Evolutionary conservation across 2,888 invertebrate species (phyloP), one percentile per base, ranked within the genome.

Genomic region (Heliconius hortense): DNA sequence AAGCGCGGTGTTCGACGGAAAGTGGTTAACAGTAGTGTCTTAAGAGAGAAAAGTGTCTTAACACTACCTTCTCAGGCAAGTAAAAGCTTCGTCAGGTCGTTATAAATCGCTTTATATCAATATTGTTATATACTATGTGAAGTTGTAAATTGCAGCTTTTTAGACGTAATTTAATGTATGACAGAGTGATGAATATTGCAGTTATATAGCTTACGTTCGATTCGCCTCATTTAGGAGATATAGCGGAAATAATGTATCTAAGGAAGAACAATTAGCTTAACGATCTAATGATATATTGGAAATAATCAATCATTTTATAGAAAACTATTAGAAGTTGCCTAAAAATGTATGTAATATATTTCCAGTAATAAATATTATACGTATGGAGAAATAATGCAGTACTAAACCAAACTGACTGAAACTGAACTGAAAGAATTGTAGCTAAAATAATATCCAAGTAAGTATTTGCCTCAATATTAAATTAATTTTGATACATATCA

Each of bases 101-200:
- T 69, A 69, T 69, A 56, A 69, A 69, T 69, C 69, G 35, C 69
- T 69, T 69, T 69, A 69, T 69, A 69, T 69, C 56, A 69, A 69
- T 69, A 69, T 69, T 31, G 69, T 69, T 69, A 69, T 69, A 10
- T 56, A 56, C 69, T 31, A 56, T 24, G 28, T 53, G 31, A 69
- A 31, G 69, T 24, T 53, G 56, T n/a, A 53, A 68, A 69, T 69
- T 56, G 31, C n/a, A 5, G 53, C 56, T 69, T 69, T 35, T 69
- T 56, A 31, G 15, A 68, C 53, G 53, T 31, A 53, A 69, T 53
- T 56, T 56, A 24, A 56, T 69, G 31, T 31, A 31, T 35, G 53
- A 56, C 31, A 31, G 15, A 31, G 56, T 69, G 69, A 69, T 35
- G 31, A 69, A 69, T 69, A 69, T 69, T 56, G 56, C 69, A 24